These are phyloP conservation scores for Micromesistius poutassou DNA, from an alignment of 2,797 vertebrate genomes.

Conservation along the genomic window DNA sequence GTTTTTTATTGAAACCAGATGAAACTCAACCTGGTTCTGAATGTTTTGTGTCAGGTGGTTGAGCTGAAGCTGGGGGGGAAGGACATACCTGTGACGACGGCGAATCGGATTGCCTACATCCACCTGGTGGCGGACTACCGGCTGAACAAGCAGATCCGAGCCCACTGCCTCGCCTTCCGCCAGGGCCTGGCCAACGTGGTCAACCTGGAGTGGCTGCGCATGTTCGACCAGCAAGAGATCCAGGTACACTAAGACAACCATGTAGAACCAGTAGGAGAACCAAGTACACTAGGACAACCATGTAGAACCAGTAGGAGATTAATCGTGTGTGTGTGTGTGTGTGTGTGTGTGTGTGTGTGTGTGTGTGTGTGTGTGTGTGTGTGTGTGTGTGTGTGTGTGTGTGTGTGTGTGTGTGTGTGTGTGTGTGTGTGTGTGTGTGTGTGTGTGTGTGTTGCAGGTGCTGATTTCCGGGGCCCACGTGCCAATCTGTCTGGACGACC, in stretches of 20 bases:
- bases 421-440: not conserved
- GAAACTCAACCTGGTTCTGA: not conserved
- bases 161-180: slow-evolving; percentile 91
- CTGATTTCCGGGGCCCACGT: slow-evolving; percentile 95
- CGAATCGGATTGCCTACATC: slow-evolving; percentile 95
- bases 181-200: slow-evolving; percentile 95
- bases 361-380: too few relatives aligned
- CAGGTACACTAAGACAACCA: slow-evolving; percentile 75
- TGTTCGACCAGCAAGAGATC: slow-evolving; percentile 99
- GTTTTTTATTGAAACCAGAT: too few relatives aligned
- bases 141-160: slow-evolving; percentile 93
- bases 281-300: too few relatives aligned
- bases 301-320: too few relatives aligned
- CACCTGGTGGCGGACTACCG: slow-evolving; percentile 94
- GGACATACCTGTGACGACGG: slow-evolving; percentile 92
- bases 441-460: slow-evolving; percentile 70
- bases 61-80: slow-evolving; percentile 91
- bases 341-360: too few relatives aligned
- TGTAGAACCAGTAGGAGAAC: too few relatives aligned
- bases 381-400: too few relatives aligned
- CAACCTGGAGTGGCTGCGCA: slow-evolving; percentile 95
- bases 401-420: too few relatives aligned
- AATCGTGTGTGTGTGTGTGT: too few relatives aligned
- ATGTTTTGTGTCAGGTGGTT: slow-evolving; percentile 79
- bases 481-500: slow-evolving; percentile 93